phyloP scores from a whole-genome alignment of 1,140 invertebrate species.

The Parapsyche elsis region DNA sequence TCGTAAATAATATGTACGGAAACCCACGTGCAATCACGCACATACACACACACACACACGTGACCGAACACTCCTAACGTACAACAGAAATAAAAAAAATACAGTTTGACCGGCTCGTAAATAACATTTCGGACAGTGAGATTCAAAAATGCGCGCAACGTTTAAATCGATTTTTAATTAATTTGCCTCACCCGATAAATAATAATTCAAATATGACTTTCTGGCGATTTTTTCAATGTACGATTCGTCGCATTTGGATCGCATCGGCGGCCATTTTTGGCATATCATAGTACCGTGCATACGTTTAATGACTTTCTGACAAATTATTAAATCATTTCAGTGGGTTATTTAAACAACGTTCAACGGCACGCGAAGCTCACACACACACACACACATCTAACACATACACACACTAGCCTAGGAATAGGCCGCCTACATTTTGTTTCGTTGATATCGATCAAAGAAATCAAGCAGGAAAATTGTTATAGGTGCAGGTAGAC shows the following conservation, averaged over 20 bases:
- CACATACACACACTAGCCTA: neutral
- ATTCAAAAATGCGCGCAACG: neutral
- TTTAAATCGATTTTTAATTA: no score
- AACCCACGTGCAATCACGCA: neutral
- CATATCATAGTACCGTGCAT: slow-evolving; percentile 5
- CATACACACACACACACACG: neutral
- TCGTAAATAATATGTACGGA: neutral
- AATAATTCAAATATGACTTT: neutral
- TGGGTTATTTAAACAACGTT: slow-evolving; percentile 33
- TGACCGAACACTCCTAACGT: neutral
- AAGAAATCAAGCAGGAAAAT: slow-evolving; percentile 53
- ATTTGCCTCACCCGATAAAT: neutral
- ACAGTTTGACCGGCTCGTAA: neutral
- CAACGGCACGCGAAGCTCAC: slow-evolving; percentile 27
- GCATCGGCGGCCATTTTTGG: neutral
- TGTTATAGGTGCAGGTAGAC: slow-evolving; percentile 45
- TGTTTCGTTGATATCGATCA: slow-evolving; percentile 53
- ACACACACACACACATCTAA: slow-evolving; percentile 13
- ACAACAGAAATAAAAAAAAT: neutral
- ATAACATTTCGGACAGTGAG: neutral
- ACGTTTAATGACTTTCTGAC: slow-evolving; percentile 30
- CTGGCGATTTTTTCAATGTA: neutral
- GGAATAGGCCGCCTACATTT: slow-evolving; percentile 49
- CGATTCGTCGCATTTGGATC: neutral
- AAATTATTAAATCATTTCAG: slow-evolving; percentile 43